phyloP scores from a whole-genome alignment of 1,140 invertebrate species.

The Hyles euphorbiae region DNA sequence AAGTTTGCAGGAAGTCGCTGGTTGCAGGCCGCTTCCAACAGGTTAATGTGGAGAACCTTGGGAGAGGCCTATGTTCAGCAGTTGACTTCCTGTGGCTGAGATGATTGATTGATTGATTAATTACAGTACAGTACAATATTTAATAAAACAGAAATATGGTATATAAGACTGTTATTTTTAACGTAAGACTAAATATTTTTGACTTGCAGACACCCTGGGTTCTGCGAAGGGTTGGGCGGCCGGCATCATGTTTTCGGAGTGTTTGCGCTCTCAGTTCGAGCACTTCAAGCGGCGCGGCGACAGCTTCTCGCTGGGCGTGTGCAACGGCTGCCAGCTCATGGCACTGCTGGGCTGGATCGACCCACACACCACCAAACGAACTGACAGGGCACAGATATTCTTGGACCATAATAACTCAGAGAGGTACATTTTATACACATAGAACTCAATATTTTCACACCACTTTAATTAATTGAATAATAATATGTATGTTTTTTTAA shows the following conservation, averaged over 20 bases:
- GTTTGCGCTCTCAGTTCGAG: slow-evolving; percentile 81
- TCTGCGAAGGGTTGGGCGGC: slow-evolving; percentile 99
- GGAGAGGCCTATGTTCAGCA: no score
- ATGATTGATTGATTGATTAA: no score
- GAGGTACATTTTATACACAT: slow-evolving; percentile 39
- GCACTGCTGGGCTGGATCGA: slow-evolving; percentile 89
- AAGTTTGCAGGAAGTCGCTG: no score
- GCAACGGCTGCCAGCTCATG: slow-evolving; percentile 98
- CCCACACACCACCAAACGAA: slow-evolving; percentile 34
- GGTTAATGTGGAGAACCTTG: no score
- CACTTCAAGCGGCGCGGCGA: slow-evolving; percentile 83
- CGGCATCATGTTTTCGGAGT: slow-evolving; percentile 85
- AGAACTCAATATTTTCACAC: no score
- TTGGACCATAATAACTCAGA: slow-evolving; percentile 92
- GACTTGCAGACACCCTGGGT: slow-evolving; percentile 90
- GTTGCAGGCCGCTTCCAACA: no score
- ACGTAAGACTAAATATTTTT: neutral
- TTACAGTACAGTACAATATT: no score
- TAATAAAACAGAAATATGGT: neutral
- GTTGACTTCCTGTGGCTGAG: no score
- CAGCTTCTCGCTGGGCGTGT: slow-evolving; percentile 97
- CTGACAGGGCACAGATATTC: slow-evolving; percentile 79
- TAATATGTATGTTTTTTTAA: no score
- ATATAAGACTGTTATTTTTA: neutral
- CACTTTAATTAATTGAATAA: no score